Evolutionary conservation across 2,888 invertebrate species (phyloP).

Genomic region (Acanthosepion lycidas): DNA sequence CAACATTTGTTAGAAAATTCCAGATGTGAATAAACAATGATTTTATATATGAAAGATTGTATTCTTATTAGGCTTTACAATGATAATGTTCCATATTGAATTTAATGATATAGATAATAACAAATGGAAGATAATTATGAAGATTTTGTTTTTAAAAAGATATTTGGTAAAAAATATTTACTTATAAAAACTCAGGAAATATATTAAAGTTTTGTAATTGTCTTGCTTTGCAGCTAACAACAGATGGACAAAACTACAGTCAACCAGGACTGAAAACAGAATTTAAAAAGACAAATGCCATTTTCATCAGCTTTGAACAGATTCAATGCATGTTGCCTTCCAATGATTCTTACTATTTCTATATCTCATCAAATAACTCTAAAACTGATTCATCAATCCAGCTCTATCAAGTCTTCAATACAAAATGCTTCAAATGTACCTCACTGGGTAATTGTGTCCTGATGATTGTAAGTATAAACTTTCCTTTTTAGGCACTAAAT

Average conservation of each 20-base stretch:
- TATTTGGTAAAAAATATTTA: too few species aligned
- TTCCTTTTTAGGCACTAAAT: too few species aligned
- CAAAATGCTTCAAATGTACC: slow-evolving; percentile 1
- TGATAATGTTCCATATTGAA: too few species aligned
- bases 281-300: neutral
- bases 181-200: too few species aligned
- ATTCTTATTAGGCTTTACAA: too few species aligned
- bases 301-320: slow-evolving; percentile 40
- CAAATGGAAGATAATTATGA: too few species aligned
- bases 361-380: neutral
- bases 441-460: neutral
- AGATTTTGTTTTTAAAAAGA: too few species aligned
- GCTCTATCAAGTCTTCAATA: neutral
- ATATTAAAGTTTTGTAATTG: neutral
- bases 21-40: too few species aligned
- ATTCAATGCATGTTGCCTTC: neutral
- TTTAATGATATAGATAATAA: too few species aligned
- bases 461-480: neutral
- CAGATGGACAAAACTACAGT: neutral
- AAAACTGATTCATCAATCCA: neutral
- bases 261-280: neutral
- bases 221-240: neutral
- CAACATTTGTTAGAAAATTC: too few species aligned
- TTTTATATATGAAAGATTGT: too few species aligned
- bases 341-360: neutral